Evolutionary conservation across 2,797 vertebrate species (phyloP), one percentile per base, ranked within the genome.

Genomic region (Discoglossus pictus): DNA sequence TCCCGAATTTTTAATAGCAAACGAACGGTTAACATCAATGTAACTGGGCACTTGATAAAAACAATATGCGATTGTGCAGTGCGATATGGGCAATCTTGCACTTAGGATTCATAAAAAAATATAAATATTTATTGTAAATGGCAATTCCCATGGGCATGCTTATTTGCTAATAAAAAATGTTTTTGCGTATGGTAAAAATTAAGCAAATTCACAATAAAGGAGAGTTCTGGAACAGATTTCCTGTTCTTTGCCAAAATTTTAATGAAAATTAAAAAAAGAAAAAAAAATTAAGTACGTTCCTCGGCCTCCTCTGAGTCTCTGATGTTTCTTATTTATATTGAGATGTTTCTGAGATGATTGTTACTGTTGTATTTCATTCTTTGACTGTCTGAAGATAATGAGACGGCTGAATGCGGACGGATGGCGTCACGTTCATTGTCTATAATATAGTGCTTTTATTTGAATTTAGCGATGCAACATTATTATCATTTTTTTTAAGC

Each of bases 371-470:
- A 52, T 84, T 79, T 84, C 79, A 76, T 81, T 76, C 79, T 87
- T 87, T 87, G 92, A 87, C 86, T 90, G 84, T 91, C 90, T 86
- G 81, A 87, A 88, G 88, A 84, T 89, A 86, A 77, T 74, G 59
- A 72, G 76, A 82, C 81, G 84, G 88, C 87, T 83, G 77, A 83
- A 65, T 87, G 81, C 85, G 85, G 79, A 76, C 81, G 80, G 83
- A 73, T 77, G 67, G 86, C 47, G 51, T 55, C 44, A 54, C 13
- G 15, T 46, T 65, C 25, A 56, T 36, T 65, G 39, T 47, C 25
- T 25, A 43, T 44, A 17, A 39, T 53, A 38, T 34, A 55, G 35
- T 65, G 62, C 39, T 65, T 65, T 10, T 44, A 53, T 34, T 38
- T 65, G 40, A 54, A 42, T 56, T 65, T 48, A 65, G 52, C 51